These are phyloP conservation scores for Arrhopalites spinosus DNA, from an alignment of 2,888 invertebrate genomes.

Conservation along the genomic window DNA sequence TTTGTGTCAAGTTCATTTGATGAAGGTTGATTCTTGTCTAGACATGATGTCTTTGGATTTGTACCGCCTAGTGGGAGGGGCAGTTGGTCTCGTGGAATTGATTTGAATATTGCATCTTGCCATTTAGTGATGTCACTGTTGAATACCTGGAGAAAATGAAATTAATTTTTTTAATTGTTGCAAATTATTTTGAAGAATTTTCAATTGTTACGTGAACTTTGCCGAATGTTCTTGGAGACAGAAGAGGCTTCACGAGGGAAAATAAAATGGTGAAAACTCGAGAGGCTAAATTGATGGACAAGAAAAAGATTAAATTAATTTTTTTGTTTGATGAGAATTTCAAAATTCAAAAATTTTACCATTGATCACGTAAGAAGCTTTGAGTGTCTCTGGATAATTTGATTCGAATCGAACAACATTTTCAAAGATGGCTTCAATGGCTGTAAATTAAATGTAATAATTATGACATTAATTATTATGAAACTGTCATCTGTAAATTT, in stretches of 20 bases:
- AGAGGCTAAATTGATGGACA: constrained; percentile 33
- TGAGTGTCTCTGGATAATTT: constrained; percentile 33
- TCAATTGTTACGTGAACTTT: too few relatives aligned
- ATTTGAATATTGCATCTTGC: constrained; percentile 30
- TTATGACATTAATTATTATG: background rate
- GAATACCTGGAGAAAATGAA: too few relatives aligned
- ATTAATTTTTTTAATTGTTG: too few relatives aligned
- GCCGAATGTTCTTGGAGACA: constrained; percentile 38
- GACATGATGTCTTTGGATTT: background rate
- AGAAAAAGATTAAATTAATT: background rate
- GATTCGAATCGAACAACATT: constrained; percentile 14
- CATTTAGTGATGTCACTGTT: constrained; percentile 34
- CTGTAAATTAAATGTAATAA: constrained; percentile 10
- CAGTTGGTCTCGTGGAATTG: constrained; percentile 38
- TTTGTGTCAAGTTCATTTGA: background rate
- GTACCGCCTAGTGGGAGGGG: constrained; percentile 42
- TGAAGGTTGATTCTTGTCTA: background rate
- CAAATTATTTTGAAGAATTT: too few relatives aligned
- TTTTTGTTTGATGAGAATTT: background rate
- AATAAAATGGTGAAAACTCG: constrained; percentile 44
- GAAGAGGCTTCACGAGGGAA: constrained; percentile 43
- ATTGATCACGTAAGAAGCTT: constrained; percentile 18
- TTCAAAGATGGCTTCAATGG: constrained; percentile 8
- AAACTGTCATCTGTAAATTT: too few relatives aligned
- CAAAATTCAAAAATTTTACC: constrained; percentile 1